These are phyloP conservation scores for Limonius californicus DNA, from an alignment of 1,140 invertebrate species.

Conservation along the genomic window DNA sequence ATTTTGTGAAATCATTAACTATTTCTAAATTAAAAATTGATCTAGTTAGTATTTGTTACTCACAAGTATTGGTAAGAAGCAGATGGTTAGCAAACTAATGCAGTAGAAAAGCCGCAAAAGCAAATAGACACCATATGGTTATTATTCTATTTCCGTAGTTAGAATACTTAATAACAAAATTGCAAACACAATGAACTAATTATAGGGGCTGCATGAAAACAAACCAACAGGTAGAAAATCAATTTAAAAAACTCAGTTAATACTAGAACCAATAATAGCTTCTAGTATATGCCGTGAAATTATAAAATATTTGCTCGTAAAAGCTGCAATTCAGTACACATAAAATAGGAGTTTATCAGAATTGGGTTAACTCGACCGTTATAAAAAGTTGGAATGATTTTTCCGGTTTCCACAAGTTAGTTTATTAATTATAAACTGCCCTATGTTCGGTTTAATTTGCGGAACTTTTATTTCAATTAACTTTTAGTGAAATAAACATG, in stretches of 20 bases:
- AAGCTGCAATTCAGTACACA: not conserved
- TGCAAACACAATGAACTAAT: not conserved
- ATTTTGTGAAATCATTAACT: too few species aligned
- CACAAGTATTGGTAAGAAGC: too few species aligned
- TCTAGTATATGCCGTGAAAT: not conserved
- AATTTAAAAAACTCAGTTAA: not conserved
- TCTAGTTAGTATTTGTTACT: too few species aligned
- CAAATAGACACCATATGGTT: conserved; percentile 5
- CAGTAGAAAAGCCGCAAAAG: not conserved
- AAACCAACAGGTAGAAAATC: not conserved
- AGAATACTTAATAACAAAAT: conserved; percentile 3
- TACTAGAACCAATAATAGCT: not conserved
- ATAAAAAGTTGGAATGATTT: conserved; percentile 7
- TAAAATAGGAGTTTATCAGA: conserved; percentile 4
- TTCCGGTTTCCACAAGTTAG: not conserved
- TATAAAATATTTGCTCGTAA: not conserved
- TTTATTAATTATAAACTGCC: conserved; percentile 2
- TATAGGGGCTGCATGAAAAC: not conserved
- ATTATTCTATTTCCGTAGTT: conserved; percentile 1
- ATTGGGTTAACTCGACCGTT: conserved; percentile 5
- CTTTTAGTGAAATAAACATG: not conserved
- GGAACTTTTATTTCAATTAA: conserved; percentile 3
- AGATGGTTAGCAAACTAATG: not conserved
- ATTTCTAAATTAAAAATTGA: too few species aligned
- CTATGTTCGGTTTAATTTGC: not conserved